Base-by-base conservation (phyloP, 2,888 invertebrate species). In the Polymixis flavicincta region DNA sequence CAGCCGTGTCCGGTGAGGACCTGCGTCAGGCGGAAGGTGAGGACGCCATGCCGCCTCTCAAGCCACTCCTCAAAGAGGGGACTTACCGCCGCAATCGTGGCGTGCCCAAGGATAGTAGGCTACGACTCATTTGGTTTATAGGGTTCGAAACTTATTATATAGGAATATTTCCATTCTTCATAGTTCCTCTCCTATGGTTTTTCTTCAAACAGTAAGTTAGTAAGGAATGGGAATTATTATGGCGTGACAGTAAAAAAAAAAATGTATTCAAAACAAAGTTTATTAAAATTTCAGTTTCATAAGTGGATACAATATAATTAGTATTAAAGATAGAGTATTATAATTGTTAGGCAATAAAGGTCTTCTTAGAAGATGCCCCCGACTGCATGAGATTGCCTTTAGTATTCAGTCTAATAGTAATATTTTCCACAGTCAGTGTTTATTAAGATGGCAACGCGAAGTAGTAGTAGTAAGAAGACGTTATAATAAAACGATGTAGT, bases 181-280 rank as follows among this genome's bases (percentile, higher is more conserved):
- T 52, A 52, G 19, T n/a, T 5, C 3, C 37, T 37, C 37, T 32
- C 28, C 11, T 17, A 22, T 14, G 17, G 9, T 2, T 32, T 32
- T 71, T 57, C 19, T 25, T 57, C 1, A 28, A 19, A 9, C n/a
- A 11, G 13, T 32, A n/a, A n/a, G n/a, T 6, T 14, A 48, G 3
- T 8, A 37, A 52, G 4, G n/a, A 14, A 42, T 6, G 13, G 57
- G 17, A 25, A 50, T 25, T 52, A 25, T 32, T 22, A 28, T 9
- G 64, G 14, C n/a, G 22, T 25, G 0, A 17, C 17, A 76, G 13
- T 59, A 60, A 76, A 78, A 78, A 25, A 78, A 25, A 78, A 1
- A 13, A 17, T 25, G 48, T 52, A 22, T n/a, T n/a, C 19, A 42
- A 78, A 50, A 37, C 1, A 1, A 45, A 13, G 17, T 75, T 75